These are phyloP conservation scores for Dissostichus mawsoni DNA, from an alignment of 2,113 vertebrate species.

Conservation along the genomic window DNA sequence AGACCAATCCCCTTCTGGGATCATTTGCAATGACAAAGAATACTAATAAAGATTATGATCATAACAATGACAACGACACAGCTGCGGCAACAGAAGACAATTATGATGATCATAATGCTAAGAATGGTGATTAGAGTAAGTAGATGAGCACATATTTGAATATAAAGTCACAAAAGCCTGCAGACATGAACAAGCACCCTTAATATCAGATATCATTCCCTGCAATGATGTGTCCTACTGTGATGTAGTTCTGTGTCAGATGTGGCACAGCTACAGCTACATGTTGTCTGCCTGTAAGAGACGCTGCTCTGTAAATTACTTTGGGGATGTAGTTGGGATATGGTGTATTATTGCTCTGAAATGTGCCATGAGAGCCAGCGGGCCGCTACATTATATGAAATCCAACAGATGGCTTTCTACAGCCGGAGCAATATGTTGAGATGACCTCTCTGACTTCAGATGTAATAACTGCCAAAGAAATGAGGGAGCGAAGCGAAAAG, in stretches of 20 bases:
- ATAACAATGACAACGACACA: slow-evolving; percentile 4
- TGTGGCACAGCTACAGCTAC: slow-evolving; percentile 31
- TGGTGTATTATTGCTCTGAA: slow-evolving; percentile 67
- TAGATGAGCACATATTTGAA: slow-evolving; percentile 5
- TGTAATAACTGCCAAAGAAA: slow-evolving; percentile 79
- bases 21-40: slow-evolving; percentile 8
- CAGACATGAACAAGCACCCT: slow-evolving; percentile 6
- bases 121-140: slow-evolving; percentile 27
- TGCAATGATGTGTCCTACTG: slow-evolving; percentile 23
- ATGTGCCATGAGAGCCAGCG: slow-evolving; percentile 45
- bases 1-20: neutral
- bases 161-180: slow-evolving; percentile 16
- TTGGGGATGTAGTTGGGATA: slow-evolving; percentile 56
- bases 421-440: slow-evolving; percentile 74
- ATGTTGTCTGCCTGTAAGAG: slow-evolving; percentile 35
- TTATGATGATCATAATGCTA: slow-evolving; percentile 22
- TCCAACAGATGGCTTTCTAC: slow-evolving; percentile 75
- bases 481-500: slow-evolving; percentile 57
- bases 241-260: slow-evolving; percentile 44
- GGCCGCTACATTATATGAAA: slow-evolving; percentile 59
- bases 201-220: neutral
- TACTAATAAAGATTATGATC: slow-evolving; percentile 16
- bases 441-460: slow-evolving; percentile 70
- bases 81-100: slow-evolving; percentile 28
- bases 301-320: slow-evolving; percentile 65